Evolutionary conservation across 2,113 vertebrate species (phyloP).

Genomic region (Laticauda colubrina): DNA sequence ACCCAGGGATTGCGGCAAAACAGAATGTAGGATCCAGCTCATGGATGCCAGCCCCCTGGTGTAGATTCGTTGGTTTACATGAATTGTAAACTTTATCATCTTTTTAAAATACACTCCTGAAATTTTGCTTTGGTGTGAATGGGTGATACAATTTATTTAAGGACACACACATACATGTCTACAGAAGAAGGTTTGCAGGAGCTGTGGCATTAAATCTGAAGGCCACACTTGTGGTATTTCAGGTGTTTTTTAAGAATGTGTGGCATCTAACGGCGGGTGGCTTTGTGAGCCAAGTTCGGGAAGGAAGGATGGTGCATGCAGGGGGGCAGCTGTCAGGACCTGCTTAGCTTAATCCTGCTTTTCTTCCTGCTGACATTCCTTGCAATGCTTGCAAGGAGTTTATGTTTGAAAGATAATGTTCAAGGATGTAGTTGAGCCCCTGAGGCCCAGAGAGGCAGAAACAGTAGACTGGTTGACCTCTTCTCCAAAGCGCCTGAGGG

Average conservation of each 20-base stretch:
- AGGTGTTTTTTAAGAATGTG: neutral
- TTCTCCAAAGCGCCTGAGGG: neutral
- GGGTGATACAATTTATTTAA: neutral
- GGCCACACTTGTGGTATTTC: neutral
- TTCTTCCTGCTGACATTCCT: neutral
- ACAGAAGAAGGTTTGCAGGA: neutral
- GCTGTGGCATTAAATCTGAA: neutral
- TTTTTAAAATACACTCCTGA: neutral
- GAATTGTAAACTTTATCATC: neutral
- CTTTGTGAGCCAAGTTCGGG: neutral
- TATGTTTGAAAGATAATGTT: neutral
- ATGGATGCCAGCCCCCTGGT: neutral
- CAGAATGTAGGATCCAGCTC: neutral
- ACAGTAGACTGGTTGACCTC: no score
- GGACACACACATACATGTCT: accelerated
- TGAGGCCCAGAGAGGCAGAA: neutral
- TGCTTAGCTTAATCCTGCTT: neutral
- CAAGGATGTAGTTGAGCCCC: neutral
- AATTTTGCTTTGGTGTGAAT: neutral
- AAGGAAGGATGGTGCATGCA: neutral
- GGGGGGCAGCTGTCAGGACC: neutral
- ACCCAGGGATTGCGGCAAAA: neutral
- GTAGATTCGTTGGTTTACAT: neutral
- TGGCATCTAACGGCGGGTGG: neutral
- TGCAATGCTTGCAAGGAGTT: neutral